Base-by-base conservation (phyloP, 2,888 invertebrate genomes). In the Polyommatus icarus region DNA sequence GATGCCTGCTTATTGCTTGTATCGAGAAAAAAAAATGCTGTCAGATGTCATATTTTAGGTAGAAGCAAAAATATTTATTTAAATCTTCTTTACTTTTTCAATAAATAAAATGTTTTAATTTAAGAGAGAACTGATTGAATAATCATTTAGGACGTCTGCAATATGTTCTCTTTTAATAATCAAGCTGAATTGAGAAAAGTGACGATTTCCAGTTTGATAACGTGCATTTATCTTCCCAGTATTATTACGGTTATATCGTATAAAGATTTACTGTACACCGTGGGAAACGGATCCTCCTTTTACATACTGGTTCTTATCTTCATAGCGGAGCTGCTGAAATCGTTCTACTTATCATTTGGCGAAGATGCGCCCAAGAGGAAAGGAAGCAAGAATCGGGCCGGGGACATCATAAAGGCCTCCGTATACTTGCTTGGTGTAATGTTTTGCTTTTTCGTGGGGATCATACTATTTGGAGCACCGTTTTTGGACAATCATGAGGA, bases 391-490 rank as follows among this genome's bases (percentile, higher is more conserved):
- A 94, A 88, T 79, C 89, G 87, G 83, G 83, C 93, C 0, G 91
- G 94, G 73, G 95, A 95, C 80, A 83, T 94, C 10, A 79, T 95
- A 8, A 96, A 95, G 85, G 92, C 94, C 78, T 79, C 90, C 0
- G 81, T 94, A 6, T 90, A 94, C 73, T 84, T 95, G 1, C 80
- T 94, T 0, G 86, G 93, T 46, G 91, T 95, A 40, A 90, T 93
- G 67, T 86, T 91, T 61, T 84, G 95, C 78, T 96, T 95, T 85
- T 96, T 96, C 82, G 80, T 95, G 4, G 89, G 95, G 6, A 95
- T 96, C 24, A 95, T 97, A 76, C 83, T 97, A 76, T 96, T 96
- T 82, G 97, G 97, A 59, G 97, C 96, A 0, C 96, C 96, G 5
- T 86, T 96, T 6, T 86, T 95, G 71, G 95, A 94, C 10, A 93